Base-by-base conservation (phyloP, 92 coral and sea anemone genomes). In the Blastomussa wellsi region DNA sequence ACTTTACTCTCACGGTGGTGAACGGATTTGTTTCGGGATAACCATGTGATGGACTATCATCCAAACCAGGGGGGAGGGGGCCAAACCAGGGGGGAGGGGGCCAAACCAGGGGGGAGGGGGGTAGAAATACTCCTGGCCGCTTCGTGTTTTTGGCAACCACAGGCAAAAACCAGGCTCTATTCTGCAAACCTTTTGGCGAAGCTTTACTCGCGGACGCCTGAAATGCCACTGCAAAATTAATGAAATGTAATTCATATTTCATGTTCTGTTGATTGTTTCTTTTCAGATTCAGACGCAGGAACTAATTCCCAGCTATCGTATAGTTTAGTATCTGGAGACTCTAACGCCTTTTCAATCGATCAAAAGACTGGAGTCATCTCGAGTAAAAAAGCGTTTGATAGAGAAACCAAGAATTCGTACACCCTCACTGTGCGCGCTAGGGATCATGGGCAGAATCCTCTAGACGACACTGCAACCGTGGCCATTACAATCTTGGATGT, bases 201-300 rank as follows among this genome's bases (percentile, higher is more conserved):
- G 26, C 26, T 19, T 57, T 57, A 57, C 65, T 57, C 29, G 10
- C n/a, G 17, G 24, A 57, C 29, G 65, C 0, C 65, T 26, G 24
- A 5, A 57, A 24, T 57, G 29, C 29, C 65, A 6, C 29, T 13
- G 49, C 49, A 44, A 44, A n/a, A n/a, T n/a, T n/a, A n/a, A 44
- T 44, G 11, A 44, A 4, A 44, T 13, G 11, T 28, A n/a, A 20
- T 2, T 11, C 48, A 17, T 7, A 28, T 62, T 26, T 37, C 2
- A 36, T 70, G 41, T 70, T 6, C 29, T 83, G 12, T 35, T 3
- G 28, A 35, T 1, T 36, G 17, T 74, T 11, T 14, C 17, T 47
- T n/a, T 81, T 41, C 80, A 97, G 99, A 97, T 85, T 88, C 89
- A 14, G 99, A 97, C 84, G 79, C 62, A 26, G 99, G 99, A 16